Evolutionary conservation across 2,888 invertebrate species (phyloP).

Genomic region (Dasypolia templi): DNA sequence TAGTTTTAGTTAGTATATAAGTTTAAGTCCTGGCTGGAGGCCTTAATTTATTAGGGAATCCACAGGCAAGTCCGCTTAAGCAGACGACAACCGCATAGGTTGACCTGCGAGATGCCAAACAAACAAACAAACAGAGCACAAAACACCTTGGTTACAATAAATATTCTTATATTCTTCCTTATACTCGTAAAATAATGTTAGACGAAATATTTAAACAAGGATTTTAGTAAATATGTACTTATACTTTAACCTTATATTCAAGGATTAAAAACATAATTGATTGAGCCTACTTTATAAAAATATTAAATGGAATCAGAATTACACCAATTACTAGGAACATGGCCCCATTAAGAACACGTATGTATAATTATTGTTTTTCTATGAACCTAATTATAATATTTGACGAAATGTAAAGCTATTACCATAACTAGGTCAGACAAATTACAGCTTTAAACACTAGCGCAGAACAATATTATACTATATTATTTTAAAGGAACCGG

Average conservation of each 20-base stretch:
- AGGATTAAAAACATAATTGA: not conserved
- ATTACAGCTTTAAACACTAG: slow-evolving; percentile 8
- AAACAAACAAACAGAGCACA: too few relatives aligned
- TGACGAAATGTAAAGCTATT: slow-evolving; percentile 24
- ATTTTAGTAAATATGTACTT: not conserved
- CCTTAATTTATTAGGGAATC: too few relatives aligned
- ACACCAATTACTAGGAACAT: not conserved
- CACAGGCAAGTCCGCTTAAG: too few relatives aligned
- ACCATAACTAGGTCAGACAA: slow-evolving; percentile 34
- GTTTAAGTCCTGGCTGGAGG: too few relatives aligned
- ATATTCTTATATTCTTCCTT: not conserved
- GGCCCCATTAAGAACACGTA: slow-evolving; percentile 3
- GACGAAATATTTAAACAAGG: not conserved
- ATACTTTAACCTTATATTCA: not conserved
- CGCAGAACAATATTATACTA: slow-evolving; percentile 14
- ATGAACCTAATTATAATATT: slow-evolving; percentile 30
- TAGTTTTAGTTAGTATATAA: too few relatives aligned
- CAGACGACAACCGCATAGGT: too few relatives aligned
- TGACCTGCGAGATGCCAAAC: too few relatives aligned
- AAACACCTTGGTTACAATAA: too few relatives aligned
- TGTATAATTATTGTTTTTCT: slow-evolving; percentile 29
- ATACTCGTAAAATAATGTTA: not conserved
- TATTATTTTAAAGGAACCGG: not conserved
- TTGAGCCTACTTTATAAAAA: not conserved
- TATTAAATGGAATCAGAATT: slow-evolving; percentile 5